Percentiles rank a stretch among this genome's conserved stretches.
These are phyloP conservation scores for Lamprotornis superbus DNA, from an alignment of 2,113 vertebrate species.

Conservation along the genomic window DNA sequence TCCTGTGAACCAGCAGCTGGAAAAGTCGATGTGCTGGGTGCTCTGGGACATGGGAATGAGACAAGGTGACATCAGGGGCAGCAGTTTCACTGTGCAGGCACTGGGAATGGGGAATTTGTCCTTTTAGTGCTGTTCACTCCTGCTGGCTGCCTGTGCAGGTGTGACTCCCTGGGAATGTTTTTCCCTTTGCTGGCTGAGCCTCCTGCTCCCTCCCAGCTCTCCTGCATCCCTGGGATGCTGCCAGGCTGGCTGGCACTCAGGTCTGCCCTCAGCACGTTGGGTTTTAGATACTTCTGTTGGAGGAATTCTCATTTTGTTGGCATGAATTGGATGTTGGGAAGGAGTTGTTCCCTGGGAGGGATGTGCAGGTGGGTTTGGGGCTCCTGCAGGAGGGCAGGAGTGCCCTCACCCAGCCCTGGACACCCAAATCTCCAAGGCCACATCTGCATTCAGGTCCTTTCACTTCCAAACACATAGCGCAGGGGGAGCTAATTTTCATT, in stretches of 20 bases:
- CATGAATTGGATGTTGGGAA: not conserved
- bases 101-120: not conserved
- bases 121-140: not conserved
- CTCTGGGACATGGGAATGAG: not conserved
- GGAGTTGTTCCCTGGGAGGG: rapidly evolving
- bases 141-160: not conserved
- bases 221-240: not conserved
- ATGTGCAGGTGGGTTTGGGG: rapidly evolving
- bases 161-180: not conserved
- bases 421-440: not conserved
- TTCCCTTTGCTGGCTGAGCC: not conserved
- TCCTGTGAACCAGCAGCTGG: not conserved
- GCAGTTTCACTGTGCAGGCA: not conserved
- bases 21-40: not conserved
- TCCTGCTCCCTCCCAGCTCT: not conserved
- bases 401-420: not conserved
- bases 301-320: not conserved
- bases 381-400: not conserved
- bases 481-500: not conserved
- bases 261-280: not conserved
- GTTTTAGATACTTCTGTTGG: rapidly evolving
- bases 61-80: not conserved
- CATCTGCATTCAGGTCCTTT: not conserved
- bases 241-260: not conserved
- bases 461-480: not conserved